phyloP scores from a whole-genome alignment of 2,888 invertebrate species.

The Caenorhabditis imperialis region DNA sequence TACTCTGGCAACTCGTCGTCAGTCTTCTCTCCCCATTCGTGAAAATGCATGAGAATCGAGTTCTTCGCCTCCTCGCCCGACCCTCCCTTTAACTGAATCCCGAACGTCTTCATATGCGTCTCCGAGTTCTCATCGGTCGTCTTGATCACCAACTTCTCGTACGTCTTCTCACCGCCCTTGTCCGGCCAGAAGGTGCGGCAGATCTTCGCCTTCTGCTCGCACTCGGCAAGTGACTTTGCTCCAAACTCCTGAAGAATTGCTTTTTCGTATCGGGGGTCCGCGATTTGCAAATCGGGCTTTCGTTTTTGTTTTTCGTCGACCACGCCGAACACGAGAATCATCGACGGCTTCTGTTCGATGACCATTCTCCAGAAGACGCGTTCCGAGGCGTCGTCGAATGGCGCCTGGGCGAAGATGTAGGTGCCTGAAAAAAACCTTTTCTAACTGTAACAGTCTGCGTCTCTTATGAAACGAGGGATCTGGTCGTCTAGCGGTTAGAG shows the following conservation, averaged over 20 bases:
- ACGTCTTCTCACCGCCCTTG: conserved; percentile 7
- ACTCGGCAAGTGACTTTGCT: conserved; percentile 18
- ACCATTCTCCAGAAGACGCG: conserved; percentile 48
- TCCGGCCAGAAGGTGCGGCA: conserved; percentile 40
- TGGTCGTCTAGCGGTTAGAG: no score
- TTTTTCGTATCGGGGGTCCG: conserved; percentile 28
- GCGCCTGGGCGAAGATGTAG: conserved; percentile 54
- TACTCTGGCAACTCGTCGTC: conserved; percentile 42
- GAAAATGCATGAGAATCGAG: conserved; percentile 41
- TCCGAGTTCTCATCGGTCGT: conserved; percentile 37
- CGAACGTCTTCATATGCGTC: conserved; percentile 43
- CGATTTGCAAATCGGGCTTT: conserved; percentile 22
- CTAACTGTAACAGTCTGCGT: no score
- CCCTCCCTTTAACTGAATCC: conserved; percentile 22
- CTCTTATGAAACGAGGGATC: no score
- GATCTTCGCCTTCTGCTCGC: conserved; percentile 33
- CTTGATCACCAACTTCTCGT: conserved; percentile 10
- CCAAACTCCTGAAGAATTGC: conserved; percentile 28
- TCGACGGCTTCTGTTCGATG: conserved; percentile 29
- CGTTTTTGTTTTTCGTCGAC: conserved; percentile 44
- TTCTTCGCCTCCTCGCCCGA: conserved; percentile 3
- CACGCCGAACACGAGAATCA: conserved; percentile 51
- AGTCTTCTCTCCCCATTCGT: conserved; percentile 37
- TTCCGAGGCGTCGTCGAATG: conserved; percentile 34
- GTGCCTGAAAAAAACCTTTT: conserved; percentile 39